A percentile compares a stretch with the other conserved stretches of the same genome.
phyloP scores from a whole-genome alignment of 1,140 invertebrate species.

The Eubasilissa regina region DNA sequence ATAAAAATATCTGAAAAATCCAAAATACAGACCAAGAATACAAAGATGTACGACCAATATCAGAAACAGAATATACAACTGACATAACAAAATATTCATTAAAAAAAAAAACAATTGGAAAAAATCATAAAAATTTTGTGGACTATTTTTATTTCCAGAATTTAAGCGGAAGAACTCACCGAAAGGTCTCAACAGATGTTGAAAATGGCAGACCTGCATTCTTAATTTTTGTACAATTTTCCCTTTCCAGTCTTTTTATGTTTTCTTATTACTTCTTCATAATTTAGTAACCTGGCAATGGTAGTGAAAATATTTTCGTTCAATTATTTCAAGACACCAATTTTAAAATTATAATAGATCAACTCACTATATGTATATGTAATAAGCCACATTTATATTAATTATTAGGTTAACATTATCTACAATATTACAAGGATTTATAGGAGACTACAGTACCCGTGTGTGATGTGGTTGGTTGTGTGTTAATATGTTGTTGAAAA shows the following conservation, averaged over 20 bases:
- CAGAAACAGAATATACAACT: neutral
- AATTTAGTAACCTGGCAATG: constrained; percentile 47
- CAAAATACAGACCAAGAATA: too few relatives aligned
- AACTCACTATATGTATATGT: too few relatives aligned
- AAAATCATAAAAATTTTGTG: constrained; percentile 34
- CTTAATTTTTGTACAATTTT: constrained; percentile 56
- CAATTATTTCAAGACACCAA: constrained; percentile 21
- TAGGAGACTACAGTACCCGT: too few relatives aligned
- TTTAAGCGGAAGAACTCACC: constrained; percentile 67
- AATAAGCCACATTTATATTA: too few relatives aligned
- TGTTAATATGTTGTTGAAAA: too few relatives aligned
- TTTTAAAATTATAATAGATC: too few relatives aligned
- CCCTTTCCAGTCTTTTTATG: constrained; percentile 39
- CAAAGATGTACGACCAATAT: too few relatives aligned
- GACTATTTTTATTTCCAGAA: constrained; percentile 37
- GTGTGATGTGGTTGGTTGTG: too few relatives aligned
- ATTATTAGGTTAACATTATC: too few relatives aligned
- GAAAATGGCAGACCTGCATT: constrained; percentile 75
- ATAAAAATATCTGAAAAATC: constrained; percentile 6
- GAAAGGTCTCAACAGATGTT: constrained; percentile 71
- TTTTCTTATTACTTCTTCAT: constrained; percentile 49
- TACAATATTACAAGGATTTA: too few relatives aligned
- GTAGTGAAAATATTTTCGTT: constrained; percentile 29
- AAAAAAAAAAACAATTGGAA: constrained; percentile 3
- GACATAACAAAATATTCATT: neutral